Conservation (phyloP, 35 echinoderm and acorn worm species). For the Acanthaster planci region DNA sequence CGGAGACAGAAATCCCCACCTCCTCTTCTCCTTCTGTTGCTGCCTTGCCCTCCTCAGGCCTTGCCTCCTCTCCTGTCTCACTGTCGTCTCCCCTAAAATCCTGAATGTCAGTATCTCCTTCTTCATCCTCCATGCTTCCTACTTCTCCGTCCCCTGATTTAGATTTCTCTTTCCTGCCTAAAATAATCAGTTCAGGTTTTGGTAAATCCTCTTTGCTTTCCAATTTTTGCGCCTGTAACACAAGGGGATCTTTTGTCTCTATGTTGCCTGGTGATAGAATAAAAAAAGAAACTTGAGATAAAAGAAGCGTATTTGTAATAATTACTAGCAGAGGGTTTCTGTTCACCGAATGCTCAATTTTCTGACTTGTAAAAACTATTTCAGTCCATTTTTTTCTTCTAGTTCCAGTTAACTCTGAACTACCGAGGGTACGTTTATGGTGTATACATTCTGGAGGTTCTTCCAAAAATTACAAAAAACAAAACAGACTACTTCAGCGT, state of each 20-base stretch:
- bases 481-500: too few relatives aligned
- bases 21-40: not conserved
- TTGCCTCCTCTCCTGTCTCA: too few relatives aligned
- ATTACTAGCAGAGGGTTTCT: too few relatives aligned
- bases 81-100: not conserved
- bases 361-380: too few relatives aligned
- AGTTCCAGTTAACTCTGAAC: too few relatives aligned
- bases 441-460: too few relatives aligned
- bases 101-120: not conserved
- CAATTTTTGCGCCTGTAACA: not conserved
- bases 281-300: not conserved
- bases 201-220: not conserved
- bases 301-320: too few relatives aligned
- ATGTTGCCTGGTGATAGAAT: not conserved
- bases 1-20: not conserved
- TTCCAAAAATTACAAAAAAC: too few relatives aligned
- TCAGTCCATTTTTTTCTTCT: too few relatives aligned
- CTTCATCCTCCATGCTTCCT: constrained; percentile 4
- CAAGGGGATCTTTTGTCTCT: not conserved
- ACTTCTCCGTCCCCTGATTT: constrained; percentile 16
- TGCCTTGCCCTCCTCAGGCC: not conserved
- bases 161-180: not conserved
- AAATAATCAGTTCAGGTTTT: not conserved
- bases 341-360: too few relatives aligned
- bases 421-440: too few relatives aligned